Percentiles rank a stretch among this genome's conserved stretches.
These are phyloP conservation scores for Aurelia aurita complex sp. Pacific DNA, from an alignment of 30 jellyfish, hydroid and myxozoan species.

Conservation along the genomic window DNA sequence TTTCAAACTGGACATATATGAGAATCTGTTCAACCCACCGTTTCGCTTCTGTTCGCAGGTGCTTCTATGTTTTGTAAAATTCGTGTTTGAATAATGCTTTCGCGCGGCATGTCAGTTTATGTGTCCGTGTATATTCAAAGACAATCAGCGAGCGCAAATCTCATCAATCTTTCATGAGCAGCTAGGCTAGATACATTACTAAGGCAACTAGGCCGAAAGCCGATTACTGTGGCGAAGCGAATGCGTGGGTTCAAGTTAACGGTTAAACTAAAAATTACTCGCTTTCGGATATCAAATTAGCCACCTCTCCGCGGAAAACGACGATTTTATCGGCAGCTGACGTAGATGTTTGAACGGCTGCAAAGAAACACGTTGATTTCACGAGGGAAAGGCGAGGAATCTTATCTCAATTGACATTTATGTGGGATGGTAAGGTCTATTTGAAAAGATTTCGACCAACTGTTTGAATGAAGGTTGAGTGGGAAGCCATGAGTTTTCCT, in stretches of 20 bases:
- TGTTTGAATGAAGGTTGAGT: too few relatives aligned
- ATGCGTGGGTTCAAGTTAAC: conserved; percentile 13
- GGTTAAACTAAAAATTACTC: not conserved
- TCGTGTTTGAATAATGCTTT: conserved; percentile 39
- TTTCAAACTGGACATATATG: not conserved
- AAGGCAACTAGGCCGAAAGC: conserved; percentile 22
- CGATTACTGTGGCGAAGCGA: not conserved
- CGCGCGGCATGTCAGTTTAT: conserved; percentile 45
- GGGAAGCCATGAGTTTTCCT: too few relatives aligned
- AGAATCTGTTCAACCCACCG: not conserved
- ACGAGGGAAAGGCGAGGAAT: too few relatives aligned
- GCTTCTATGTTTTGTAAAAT: conserved; percentile 56
- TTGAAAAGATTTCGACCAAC: too few relatives aligned
- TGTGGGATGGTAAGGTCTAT: too few relatives aligned
- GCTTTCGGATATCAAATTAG: not conserved
- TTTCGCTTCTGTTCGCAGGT: conserved; percentile 43
- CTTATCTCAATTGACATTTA: too few relatives aligned
- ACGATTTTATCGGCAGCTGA: too few relatives aligned
- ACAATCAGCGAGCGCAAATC: conserved; percentile 57
- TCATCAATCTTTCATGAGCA: conserved; percentile 37
- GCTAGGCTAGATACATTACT: conserved; percentile 34
- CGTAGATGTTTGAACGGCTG: too few relatives aligned
- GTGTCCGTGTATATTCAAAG: conserved; percentile 57
- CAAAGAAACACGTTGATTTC: too few relatives aligned
- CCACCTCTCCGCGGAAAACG: not conserved